Conservation (phyloP, 1,140 invertebrate genomes). For the Chironomus tepperi region DNA sequence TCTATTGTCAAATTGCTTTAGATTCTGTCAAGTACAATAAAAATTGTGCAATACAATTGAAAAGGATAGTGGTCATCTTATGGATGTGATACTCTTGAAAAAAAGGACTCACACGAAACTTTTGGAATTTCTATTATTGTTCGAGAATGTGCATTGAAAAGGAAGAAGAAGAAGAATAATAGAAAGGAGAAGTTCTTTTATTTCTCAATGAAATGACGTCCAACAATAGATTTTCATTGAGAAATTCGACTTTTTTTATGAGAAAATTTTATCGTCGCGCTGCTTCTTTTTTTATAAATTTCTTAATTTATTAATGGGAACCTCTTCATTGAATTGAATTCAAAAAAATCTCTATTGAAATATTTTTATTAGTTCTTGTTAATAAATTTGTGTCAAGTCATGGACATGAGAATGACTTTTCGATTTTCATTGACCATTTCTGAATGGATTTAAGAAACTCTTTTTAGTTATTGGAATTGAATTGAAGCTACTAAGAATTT, state of each 20-base stretch:
- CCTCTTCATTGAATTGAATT: background rate
- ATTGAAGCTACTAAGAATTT: no score
- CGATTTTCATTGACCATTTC: no score
- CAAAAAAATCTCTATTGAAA: no score
- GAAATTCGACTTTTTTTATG: background rate
- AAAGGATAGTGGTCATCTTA: background rate
- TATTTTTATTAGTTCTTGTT: no score
- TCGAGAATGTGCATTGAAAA: no score
- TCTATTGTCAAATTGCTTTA: background rate
- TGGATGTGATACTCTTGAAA: background rate
- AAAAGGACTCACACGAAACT: conserved; percentile 12
- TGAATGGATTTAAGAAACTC: no score
- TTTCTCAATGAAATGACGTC: background rate
- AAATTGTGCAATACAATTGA: background rate
- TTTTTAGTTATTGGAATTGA: no score
- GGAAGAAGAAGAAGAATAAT: no score
- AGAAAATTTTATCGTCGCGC: conserved; percentile 6
- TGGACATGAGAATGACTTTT: no score
- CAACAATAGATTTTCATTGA: background rate
- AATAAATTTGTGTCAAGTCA: no score
- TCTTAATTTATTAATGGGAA: conserved; percentile 9
- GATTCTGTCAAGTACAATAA: conserved; percentile 13
- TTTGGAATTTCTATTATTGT: no score
- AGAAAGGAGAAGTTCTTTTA: background rate
- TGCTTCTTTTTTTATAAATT: background rate